phyloP scores from a whole-genome alignment of 2,113 vertebrate genomes.

The Asarcornis scutulata region DNA sequence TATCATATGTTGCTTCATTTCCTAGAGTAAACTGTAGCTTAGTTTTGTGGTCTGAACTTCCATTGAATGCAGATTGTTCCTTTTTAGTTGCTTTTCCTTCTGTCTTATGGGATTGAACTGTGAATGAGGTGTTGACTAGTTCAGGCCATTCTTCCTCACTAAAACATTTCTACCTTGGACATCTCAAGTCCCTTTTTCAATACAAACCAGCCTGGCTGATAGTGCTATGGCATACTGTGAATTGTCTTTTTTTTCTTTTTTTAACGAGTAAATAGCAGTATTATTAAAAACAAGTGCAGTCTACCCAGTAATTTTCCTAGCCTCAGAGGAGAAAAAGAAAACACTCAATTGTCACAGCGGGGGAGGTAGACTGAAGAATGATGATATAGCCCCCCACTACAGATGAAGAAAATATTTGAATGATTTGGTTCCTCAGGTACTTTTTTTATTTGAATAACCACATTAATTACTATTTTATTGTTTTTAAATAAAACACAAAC shows the following conservation, averaged over 20 bases:
- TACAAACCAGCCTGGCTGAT: not conserved
- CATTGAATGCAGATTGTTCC: not conserved
- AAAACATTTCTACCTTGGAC: accelerated
- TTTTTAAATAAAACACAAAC: not conserved
- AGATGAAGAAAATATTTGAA: not conserved
- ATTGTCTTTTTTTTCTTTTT: not conserved
- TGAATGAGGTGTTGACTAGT: not conserved
- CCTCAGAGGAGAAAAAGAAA: not conserved
- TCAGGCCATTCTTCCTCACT: not conserved
- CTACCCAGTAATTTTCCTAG: not conserved
- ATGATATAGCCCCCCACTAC: not conserved
- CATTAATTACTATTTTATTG: not conserved
- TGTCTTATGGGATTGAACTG: not conserved
- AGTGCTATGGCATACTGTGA: not conserved
- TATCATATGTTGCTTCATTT: not conserved
- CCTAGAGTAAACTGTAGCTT: not conserved
- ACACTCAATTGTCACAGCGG: not conserved
- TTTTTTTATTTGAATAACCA: not conserved
- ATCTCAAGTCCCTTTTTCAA: not conserved
- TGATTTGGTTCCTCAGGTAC: not conserved
- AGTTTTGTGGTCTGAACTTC: not conserved
- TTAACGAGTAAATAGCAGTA: not conserved
- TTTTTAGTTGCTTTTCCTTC: not conserved
- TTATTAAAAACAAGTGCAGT: not conserved
- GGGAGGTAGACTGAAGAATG: not conserved